These are phyloP conservation scores for Alcis repandata DNA, from an alignment of 2,888 invertebrate genomes.

Conservation along the genomic window DNA sequence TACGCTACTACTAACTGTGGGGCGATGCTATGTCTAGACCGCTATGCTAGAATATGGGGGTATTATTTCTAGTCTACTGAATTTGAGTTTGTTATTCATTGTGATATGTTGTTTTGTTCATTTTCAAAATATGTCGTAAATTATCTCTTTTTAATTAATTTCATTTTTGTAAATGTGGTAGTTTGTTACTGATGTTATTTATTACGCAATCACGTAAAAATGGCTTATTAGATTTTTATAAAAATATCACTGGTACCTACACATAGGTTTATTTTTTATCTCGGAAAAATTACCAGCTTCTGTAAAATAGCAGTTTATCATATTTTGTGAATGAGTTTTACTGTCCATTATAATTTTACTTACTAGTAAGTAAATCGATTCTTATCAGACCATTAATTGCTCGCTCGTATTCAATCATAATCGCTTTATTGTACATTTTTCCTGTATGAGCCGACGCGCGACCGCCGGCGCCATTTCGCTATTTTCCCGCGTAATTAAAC, in stretches of 20 bases:
- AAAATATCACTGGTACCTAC: too few relatives aligned
- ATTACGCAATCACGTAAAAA: too few relatives aligned
- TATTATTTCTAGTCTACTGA: neutral
- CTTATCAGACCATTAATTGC: neutral
- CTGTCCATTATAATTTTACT: neutral
- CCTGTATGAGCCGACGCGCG: neutral
- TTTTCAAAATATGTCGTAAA: too few relatives aligned
- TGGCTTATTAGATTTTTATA: too few relatives aligned
- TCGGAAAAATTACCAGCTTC: too few relatives aligned
- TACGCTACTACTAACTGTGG: constrained; percentile 6
- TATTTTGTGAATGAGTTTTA: neutral
- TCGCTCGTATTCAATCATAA: neutral
- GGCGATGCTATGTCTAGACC: constrained; percentile 29
- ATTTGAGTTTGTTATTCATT: neutral
- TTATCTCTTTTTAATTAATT: too few relatives aligned
- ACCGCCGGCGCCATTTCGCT: constrained; percentile 12
- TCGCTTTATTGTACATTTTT: neutral
- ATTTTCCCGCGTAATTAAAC: constrained; percentile 73
- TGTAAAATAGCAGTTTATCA: neutral
- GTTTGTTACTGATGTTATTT: too few relatives aligned
- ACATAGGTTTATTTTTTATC: too few relatives aligned
- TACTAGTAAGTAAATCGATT: neutral
- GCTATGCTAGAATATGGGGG: neutral
- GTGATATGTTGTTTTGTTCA: too few relatives aligned
- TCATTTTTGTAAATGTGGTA: too few relatives aligned